A percentile compares a stretch with the other conserved stretches of the same genome.
These are phyloP conservation scores for Cherax destructor DNA, from an alignment of 1,140 invertebrate genomes.

Conservation along the genomic window DNA sequence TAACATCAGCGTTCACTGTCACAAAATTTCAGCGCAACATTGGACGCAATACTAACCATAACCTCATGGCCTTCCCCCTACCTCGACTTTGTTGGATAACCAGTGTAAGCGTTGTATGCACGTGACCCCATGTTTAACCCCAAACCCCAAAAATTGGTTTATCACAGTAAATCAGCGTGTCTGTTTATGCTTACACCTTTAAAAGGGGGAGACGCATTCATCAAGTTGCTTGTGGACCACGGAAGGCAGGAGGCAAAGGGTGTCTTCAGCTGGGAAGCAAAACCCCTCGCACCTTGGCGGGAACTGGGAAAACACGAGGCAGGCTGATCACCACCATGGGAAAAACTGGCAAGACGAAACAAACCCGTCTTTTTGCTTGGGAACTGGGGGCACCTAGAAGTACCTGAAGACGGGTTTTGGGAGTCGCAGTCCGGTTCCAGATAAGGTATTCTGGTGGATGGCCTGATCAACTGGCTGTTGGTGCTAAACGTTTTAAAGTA, in stretches of 20 bases:
- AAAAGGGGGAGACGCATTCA: constrained; percentile 34
- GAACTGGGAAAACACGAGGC: no score
- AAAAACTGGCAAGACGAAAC: neutral
- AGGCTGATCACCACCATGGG: neutral
- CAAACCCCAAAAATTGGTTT: neutral
- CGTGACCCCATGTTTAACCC: no score
- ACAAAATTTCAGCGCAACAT: neutral
- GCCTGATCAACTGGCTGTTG: no score
- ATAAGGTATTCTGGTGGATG: no score
- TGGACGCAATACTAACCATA: neutral
- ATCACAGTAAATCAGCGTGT: neutral
- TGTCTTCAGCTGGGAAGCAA: constrained; percentile 20
- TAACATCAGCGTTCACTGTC: neutral
- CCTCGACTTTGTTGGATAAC: neutral
- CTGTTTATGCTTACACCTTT: constrained; percentile 16
- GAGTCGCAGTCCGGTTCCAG: no score
- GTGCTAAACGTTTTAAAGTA: no score
- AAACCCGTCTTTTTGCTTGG: neutral
- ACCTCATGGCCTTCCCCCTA: neutral
- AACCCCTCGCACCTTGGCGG: neutral
- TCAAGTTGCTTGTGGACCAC: constrained; percentile 18
- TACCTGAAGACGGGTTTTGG: no score
- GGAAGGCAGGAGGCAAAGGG: neutral
- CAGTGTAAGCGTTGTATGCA: neutral
- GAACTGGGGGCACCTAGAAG: no score